Base-by-base conservation (phyloP, 2,797 vertebrate species). In the Sebastes wilsoni region DNA sequence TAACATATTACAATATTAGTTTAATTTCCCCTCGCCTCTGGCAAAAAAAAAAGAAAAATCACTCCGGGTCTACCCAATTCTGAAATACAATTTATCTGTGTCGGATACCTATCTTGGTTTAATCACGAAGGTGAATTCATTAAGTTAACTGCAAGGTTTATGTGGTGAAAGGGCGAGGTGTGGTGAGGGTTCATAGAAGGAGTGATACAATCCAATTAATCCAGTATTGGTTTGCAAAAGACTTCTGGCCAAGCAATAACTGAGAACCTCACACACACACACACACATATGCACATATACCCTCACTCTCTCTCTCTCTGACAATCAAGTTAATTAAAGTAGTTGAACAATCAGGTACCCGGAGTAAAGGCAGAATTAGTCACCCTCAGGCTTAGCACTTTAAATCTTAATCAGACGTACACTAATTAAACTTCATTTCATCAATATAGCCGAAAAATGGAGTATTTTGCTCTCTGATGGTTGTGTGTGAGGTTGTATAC, bases 321-420 rank as follows among this genome's bases (percentile, higher is more conserved):
- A 93, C 91, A 90, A 83, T 90, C 86, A 89, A 79, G 80, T 93
- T 95, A 94, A 95, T 94, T 91, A 94, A 93, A 92, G 83, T 55
- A 76, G 73, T 82, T 84, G 69, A 90, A 93, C 84, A 93, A 91
- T 92, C 83, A 91, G 86, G 87, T 91, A 80, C 81, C 89, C n/a
- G 2, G 77, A 85, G 77, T 82, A 81, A 85, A 86, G 84, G 70
- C 85, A 88, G 75, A 88, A 88, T 91, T 80, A 88, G 85, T 87
- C 82, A 75, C 86, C 89, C 80, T 72, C 60, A 78, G 88, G 87
- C 87, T 64, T 55, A 80, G 77, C 82, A 85, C 89, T 91, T 92
- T 83, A 76, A 86, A 93, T 92, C 88, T 89, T 90, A 90, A 94
- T 95, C 88, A 91, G 90, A 89, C 62, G 12, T 75, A 61, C 76